Percentiles rank a stretch among this genome's conserved stretches.
phyloP scores from a whole-genome alignment of 2,113 vertebrate species.

The Tachysurus fulvidraco region DNA sequence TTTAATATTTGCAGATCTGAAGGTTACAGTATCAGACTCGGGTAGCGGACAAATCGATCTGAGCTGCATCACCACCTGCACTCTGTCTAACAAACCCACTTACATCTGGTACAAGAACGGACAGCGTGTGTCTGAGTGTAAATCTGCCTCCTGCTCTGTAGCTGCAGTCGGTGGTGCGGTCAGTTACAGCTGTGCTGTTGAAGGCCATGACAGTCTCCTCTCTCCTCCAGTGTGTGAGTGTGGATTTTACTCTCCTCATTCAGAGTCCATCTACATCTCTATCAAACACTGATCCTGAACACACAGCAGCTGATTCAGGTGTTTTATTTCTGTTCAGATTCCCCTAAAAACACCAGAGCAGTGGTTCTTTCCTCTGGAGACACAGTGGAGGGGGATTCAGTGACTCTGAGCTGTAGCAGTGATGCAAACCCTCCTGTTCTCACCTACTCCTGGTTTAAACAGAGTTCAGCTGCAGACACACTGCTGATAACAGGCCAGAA shows the following conservation, averaged over 20 bases:
- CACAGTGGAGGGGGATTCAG: slow-evolving; percentile 21
- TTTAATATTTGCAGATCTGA: slow-evolving; percentile 17
- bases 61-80: background rate
- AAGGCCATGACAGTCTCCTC: background rate
- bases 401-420: slow-evolving; percentile 44
- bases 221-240: background rate
- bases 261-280: no score
- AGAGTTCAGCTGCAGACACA: no score
- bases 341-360: background rate
- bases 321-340: slow-evolving; percentile 1
- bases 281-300: no score
- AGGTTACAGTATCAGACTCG: background rate
- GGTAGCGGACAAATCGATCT: rapidly evolving
- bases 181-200: background rate
- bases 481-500: background rate
- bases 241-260: no score
- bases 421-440: slow-evolving; percentile 32
- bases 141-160: no score
- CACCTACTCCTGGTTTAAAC: background rate
- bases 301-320: slow-evolving; percentile 2
- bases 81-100: background rate
- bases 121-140: background rate
- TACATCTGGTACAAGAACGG: slow-evolving; percentile 1
- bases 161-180: background rate
- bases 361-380: slow-evolving; percentile 10